Percentiles rank a stretch among this genome's conserved stretches.
Conservation (phyloP, 2,113 vertebrate species). For the Gallinago undulata region DNA sequence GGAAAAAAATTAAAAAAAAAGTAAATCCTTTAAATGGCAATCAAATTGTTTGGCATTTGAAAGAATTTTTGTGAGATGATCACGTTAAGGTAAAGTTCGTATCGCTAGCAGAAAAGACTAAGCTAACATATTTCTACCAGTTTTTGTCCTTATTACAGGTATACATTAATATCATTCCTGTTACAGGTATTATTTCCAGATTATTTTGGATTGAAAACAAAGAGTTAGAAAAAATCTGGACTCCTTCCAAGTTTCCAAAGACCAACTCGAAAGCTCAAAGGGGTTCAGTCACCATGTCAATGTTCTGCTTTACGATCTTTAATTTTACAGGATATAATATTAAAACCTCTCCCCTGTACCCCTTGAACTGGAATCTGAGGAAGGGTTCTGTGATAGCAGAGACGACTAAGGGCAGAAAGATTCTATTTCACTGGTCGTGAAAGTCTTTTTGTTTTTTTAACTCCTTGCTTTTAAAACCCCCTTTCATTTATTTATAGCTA, state of each 20-base stretch:
- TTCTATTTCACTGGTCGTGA: not conserved
- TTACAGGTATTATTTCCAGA: slow-evolving; percentile 39
- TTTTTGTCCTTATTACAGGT: not conserved
- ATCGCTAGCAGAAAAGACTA: not conserved
- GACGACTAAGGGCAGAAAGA: not conserved
- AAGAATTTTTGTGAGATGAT: not conserved
- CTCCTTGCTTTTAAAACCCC: not conserved
- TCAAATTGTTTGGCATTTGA: rapidly evolving
- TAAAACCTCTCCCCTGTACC: not conserved
- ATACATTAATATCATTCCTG: not conserved
- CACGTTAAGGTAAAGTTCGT: not conserved
- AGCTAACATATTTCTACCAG: not conserved
- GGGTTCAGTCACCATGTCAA: not conserved
- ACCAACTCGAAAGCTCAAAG: not conserved
- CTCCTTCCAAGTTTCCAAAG: slow-evolving; percentile 34
- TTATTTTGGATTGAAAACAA: slow-evolving; percentile 53
- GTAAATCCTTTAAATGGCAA: not conserved
- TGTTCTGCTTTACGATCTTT: not conserved
- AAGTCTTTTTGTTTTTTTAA: not conserved
- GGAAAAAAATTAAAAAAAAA: not conserved
- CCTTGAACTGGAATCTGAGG: not conserved
- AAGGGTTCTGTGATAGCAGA: not conserved
- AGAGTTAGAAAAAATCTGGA: slow-evolving; percentile 36
- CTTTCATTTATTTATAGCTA: not conserved
- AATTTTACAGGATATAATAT: not conserved